These are phyloP conservation scores for Papilio xuthus DNA, from an alignment of 1,140 invertebrate species.

Conservation along the genomic window DNA sequence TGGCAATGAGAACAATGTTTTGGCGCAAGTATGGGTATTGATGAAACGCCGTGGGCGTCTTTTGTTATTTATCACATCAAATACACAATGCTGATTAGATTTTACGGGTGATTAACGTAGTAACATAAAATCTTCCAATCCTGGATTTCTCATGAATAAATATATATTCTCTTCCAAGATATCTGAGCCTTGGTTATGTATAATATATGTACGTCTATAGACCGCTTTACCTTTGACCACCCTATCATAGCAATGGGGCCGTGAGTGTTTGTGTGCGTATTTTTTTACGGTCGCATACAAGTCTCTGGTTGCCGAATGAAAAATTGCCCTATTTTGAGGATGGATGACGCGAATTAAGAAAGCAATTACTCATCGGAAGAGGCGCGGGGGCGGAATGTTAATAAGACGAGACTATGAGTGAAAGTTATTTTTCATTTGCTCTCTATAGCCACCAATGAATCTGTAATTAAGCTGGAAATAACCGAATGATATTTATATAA, in stretches of 20 bases:
- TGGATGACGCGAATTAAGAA: slow-evolving; percentile 80
- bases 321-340: slow-evolving; percentile 80
- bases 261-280: slow-evolving; percentile 19
- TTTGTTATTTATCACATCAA: neutral
- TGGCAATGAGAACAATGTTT: neutral
- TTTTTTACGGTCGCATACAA: slow-evolving; percentile 59
- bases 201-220: neutral
- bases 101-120: neutral
- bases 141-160: neutral
- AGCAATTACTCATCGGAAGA: slow-evolving; percentile 80
- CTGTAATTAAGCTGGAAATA: slow-evolving; percentile 67
- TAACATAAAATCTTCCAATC: neutral
- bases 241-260: neutral
- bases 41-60: neutral
- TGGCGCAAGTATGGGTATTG: neutral
- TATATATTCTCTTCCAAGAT: neutral
- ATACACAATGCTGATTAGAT: neutral
- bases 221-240: slow-evolving; percentile 22
- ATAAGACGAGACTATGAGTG: slow-evolving; percentile 71
- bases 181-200: neutral
- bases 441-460: slow-evolving; percentile 65
- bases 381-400: slow-evolving; percentile 76
- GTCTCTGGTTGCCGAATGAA: slow-evolving; percentile 69
- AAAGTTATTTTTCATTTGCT: slow-evolving; percentile 71
- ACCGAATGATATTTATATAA: slow-evolving; percentile 34